These are phyloP conservation scores for Aphrocallistes beatrix DNA, from an alignment of 37 sponge, comb jelly and placozoan species.

Conservation along the genomic window DNA sequence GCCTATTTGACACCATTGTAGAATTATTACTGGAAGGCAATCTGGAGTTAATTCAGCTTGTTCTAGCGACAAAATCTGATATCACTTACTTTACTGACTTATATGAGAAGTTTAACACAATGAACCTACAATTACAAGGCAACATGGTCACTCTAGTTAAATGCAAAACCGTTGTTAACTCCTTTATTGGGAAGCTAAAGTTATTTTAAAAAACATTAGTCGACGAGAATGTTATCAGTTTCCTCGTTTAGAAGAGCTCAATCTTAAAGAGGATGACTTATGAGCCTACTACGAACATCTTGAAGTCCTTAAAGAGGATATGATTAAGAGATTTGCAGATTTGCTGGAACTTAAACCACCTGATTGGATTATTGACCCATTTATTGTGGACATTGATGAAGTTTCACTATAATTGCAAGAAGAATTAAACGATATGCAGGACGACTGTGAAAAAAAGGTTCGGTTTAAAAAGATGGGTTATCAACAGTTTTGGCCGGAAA, in stretches of 20 bases:
- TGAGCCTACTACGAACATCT: slow-evolving; percentile 1
- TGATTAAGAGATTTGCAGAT: slow-evolving; percentile 16
- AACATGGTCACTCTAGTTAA: not conserved
- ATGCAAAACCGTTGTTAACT: not conserved
- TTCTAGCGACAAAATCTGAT: not conserved
- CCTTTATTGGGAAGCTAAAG: not conserved
- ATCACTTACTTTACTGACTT: not conserved
- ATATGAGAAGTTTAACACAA: not conserved
- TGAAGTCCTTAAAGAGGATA: slow-evolving; percentile 14
- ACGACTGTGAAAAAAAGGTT: not conserved
- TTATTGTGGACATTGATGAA: slow-evolving; percentile 12
- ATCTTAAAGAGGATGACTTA: slow-evolving; percentile 6
- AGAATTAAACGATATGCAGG: not conserved
- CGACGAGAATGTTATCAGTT: slow-evolving; percentile 12
- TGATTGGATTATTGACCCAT: slow-evolving; percentile 19
- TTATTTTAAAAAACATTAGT: not conserved
- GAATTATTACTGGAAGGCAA: no score
- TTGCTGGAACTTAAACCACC: slow-evolving; percentile 14
- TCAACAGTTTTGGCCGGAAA: slow-evolving; percentile 3
- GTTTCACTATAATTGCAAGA: slow-evolving; percentile 12
- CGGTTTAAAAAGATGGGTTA: not conserved
- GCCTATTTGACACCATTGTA: no score
- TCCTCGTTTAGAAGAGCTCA: slow-evolving; percentile 9
- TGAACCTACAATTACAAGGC: not conserved
- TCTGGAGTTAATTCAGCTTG: not conserved